Base-by-base conservation (phyloP, 2,113 vertebrate genomes). In the Apeltes quadracus region DNA sequence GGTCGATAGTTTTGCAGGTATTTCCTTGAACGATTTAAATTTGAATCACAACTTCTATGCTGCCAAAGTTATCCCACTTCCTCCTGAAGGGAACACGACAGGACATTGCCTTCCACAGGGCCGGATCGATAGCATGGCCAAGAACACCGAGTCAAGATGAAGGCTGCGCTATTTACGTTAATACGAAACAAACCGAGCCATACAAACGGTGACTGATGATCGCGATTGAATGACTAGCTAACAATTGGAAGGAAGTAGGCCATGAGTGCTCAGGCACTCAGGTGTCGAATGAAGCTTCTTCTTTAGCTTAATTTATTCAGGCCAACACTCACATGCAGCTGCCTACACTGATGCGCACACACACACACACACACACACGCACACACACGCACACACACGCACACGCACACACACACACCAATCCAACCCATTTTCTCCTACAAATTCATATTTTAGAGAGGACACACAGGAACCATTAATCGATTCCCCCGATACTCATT, bases 221-320 rank as follows among this genome's bases (percentile, higher is more conserved):
- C n/a, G 56, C 2, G 18, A 44, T 7, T 69, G 56, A 72, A 59
- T 48, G 66, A 69, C n/a, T n/a, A n/a, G n/a, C n/a, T n/a, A n/a
- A n/a, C n/a, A n/a, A n/a, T n/a, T n/a, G n/a, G n/a, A n/a, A n/a
- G n/a, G n/a, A 88, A 89, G 72, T 90, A 78, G 88, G 89, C 69
- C 86, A 74, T 16, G 61, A 62, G 76, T 70, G 38, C 57, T 55
- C 36, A 22, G 78, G 59, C 68, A 50, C 78, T 84, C 76, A 84
- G 84, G 73, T 87, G 85, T 87, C 84, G 78, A 68, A 76, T 71
- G 69, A 75, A 72, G 51, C 75, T 81, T 81, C 77, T 81, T 74
- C 72, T n/a, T n/a, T n/a, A 41, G 72, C 59, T 81, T 71, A 34
- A 74, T 63, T 75, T 78, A 88, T 89, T 75, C 25, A 89, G 88